Base-by-base conservation (phyloP, 2,888 invertebrate species). In the Thymelicus sylvestris region DNA sequence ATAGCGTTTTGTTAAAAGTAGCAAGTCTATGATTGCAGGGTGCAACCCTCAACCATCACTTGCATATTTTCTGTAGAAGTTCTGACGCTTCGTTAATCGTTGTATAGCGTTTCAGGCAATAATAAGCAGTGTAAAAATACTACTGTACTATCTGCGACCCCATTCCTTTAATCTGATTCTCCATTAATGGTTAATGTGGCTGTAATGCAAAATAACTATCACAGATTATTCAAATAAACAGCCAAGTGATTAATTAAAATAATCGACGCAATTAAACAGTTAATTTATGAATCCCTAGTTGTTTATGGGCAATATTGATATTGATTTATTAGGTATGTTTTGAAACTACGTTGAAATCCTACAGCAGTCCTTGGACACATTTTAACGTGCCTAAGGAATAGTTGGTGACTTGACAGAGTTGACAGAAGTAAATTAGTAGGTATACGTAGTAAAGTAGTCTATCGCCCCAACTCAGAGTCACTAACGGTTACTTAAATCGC, bases 61-160 rank as follows among this genome's bases (percentile, higher is more conserved):
- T 67, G 66, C 60, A 67, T 57, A 59, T 67, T 66, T 44, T 47
- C 59, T 38, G 47, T 59, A 59, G 59, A 59, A 47, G 59, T 59
- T 57, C 44, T 59, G 59, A 57, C 59, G 66, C 47, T 57, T 15
- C 10, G 57, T 59, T 66, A 66, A 66, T 66, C 57, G 66, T 39
- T 47, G 59, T 59, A 66, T 66, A 59, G 66, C 66, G 66, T 66
- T 66, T 59, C 57, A 66, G 47, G 47, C 59, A 47, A 66, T 59
- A 66, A 66, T 66, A 48, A 59, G 6, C 47, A 24, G 66, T 44
- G 66, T 66, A 66, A 66, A 66, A 66, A 66, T 66, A 59, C 59
- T 31, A n/a, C 31, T 59, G 59, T 59, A 66, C 48, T 66, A 66
- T 59, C 66, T 59, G 41, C 7, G 66, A 57, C 66, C 66, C 12